Conservation (phyloP, 2,113 vertebrate genomes). For the Gallinago undulata region DNA sequence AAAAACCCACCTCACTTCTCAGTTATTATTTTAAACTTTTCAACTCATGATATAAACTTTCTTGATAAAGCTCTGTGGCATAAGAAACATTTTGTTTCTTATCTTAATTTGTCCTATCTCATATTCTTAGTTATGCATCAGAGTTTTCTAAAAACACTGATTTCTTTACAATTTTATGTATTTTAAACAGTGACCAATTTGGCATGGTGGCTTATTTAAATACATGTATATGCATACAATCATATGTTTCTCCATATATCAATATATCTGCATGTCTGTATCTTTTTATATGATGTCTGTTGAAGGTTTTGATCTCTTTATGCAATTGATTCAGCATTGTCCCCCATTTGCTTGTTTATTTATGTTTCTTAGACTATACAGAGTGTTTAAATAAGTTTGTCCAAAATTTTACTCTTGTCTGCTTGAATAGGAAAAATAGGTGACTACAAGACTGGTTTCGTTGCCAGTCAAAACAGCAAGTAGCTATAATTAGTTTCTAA, state of each 20-base stretch:
- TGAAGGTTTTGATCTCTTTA: neutral
- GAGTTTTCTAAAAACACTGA: neutral
- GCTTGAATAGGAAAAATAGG: neutral
- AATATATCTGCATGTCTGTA: neutral
- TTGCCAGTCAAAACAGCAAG: neutral
- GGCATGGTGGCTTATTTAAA: neutral
- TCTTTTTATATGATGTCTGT: neutral
- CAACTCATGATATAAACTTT: neutral
- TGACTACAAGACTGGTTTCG: neutral
- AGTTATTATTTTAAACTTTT: neutral
- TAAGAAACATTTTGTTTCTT: neutral
- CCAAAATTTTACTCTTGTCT: neutral
- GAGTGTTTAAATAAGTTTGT: neutral
- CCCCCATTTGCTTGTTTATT: neutral
- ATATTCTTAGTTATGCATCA: neutral
- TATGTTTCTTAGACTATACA: neutral
- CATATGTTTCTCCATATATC: neutral
- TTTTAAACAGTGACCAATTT: neutral
- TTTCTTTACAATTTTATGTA: neutral
- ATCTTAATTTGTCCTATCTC: neutral
- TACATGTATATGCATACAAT: neutral
- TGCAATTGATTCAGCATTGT: neutral
- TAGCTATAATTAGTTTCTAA: neutral
- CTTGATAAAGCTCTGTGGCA: neutral
- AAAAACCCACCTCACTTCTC: rapidly evolving